Evolutionary conservation across 1,140 invertebrate genomes (phyloP), one percentile per base, ranked within the genome.

Genomic region (Euschistus heros): DNA sequence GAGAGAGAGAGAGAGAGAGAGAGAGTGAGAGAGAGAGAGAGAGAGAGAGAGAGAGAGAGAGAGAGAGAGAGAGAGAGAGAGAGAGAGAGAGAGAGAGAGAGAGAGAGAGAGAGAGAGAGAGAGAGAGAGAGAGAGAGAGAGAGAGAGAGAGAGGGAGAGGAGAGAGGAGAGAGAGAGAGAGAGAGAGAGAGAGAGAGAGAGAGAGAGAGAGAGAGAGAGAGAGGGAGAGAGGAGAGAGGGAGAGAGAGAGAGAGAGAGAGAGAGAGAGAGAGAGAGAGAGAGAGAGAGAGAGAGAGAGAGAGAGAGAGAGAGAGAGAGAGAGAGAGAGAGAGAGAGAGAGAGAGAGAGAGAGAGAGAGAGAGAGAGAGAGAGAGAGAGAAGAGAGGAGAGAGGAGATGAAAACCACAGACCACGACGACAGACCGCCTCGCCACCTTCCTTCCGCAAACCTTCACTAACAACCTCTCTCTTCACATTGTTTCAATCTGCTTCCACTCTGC

Each of bases 271-370:
- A 44, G 42, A 44, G 42, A 44, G 42, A 44, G 42, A 44, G 42
- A 44, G 42, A 44, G 42, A 44, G 42, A 44, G 42, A 44, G 42
- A 44, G 42, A 44, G 42, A 44, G 42, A 44, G 42, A 44, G 42
- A 44, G 42, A 44, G 42, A 44, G 17, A 65, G 63, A 65, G 63
- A 65, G 63, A 65, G 63, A 65, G 63, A 65, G 63, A 65, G 63
- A 65, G 63, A 65, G 63, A 65, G 50, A 65, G 63, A 65, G 63
- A 57, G 63, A 65, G 63, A 65, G 63, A 65, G 63, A 65, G 63
- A 65, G 63, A 65, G 63, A 65, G 63, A 65, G 63, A 65, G 63
- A 65, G 63, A 33, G 63, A 55, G 7, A n/a, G n/a, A n/a, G n/a
- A 44, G 7, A 17, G 17, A 7, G 17, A 44, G 42, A 44, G 17